Evolutionary conservation across 2,113 vertebrate species (phyloP), one percentile per base, ranked within the genome.

Genomic region (Erpornis zantholeuca): DNA sequence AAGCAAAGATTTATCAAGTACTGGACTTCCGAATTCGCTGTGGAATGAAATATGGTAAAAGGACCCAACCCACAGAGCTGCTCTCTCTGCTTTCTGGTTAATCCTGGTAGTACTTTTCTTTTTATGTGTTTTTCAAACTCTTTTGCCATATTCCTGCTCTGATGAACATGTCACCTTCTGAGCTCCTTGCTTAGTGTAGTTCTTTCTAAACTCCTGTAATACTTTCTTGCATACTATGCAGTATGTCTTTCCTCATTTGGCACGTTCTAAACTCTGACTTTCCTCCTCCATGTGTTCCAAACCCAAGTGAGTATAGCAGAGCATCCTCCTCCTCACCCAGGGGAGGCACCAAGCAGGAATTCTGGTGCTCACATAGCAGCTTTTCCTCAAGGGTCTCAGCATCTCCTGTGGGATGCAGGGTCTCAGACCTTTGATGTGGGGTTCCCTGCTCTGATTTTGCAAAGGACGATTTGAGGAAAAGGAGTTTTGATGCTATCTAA

Each of bases 1-100:
- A 99, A 20, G 98, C 99, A 89, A 99, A 99, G 96, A 98, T 98
- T 75, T 99, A 99, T 85, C 99, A 99, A 96, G 98, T 99, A 15
- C 98, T 99, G 88, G 99, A 99, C 94, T 99, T 99, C 97, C 98
- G 99, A 97, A 99, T 99, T 91, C 99, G 99, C 64, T 99, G 98
- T 78, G 99, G 99, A 91, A 98, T 98, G 97, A 99, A 99, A 94
- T 98, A 99, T 0, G 99, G 99, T 99, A 97, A 98, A 94, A 80
- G 49, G 47, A 10, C 31, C 82, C 85, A 81, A 92, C 27, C 88
- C 82, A 57, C 78, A 90, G 70, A 71, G 85, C 79, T 17, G 47
- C 24, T 38, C 16, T 69, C 29, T 93, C 44, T 95, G 69, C 73
- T 92, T 79, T 83, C 70, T 88, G 72, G 50, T 97, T 75, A 89